phyloP scores from a whole-genome alignment of 2,888 invertebrate species.

The Synergus japonicus region DNA sequence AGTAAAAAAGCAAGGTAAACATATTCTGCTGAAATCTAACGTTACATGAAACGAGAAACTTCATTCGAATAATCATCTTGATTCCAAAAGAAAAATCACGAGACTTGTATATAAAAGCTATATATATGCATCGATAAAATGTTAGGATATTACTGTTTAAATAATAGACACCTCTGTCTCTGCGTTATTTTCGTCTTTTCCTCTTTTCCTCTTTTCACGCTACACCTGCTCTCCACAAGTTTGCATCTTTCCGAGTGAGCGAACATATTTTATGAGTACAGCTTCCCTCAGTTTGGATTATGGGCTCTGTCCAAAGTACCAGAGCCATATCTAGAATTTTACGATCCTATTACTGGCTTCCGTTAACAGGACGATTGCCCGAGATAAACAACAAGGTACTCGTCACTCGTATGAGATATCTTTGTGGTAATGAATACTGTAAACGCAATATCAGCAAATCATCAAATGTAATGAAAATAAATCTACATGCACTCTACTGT shows the following conservation, averaged over 20 bases:
- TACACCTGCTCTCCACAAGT: neutral
- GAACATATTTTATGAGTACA: slow-evolving; percentile 57
- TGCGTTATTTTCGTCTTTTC: neutral
- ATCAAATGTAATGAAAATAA: neutral
- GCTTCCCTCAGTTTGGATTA: slow-evolving; percentile 43
- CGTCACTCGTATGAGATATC: neutral
- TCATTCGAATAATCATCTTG: neutral
- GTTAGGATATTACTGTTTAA: neutral
- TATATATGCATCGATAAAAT: too few relatives aligned
- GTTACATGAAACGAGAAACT: neutral
- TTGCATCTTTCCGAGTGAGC: slow-evolving; percentile 53
- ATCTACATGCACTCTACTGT: neutral
- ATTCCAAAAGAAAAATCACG: too few relatives aligned
- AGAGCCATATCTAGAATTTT: slow-evolving; percentile 60
- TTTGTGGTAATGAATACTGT: neutral
- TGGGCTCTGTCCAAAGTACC: slow-evolving; percentile 50
- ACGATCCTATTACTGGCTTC: slow-evolving; percentile 65
- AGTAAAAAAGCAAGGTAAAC: neutral
- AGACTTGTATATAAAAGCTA: too few relatives aligned
- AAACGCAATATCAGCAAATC: neutral
- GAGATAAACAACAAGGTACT: slow-evolving; percentile 50
- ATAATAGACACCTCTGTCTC: neutral
- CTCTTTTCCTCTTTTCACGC: neutral
- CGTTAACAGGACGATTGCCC: slow-evolving; percentile 61
- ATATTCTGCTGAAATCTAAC: neutral